Percentiles rank a stretch among this genome's conserved stretches.
Conservation (phyloP, 2,113 vertebrate species). For the Phaetusa simplex region DNA sequence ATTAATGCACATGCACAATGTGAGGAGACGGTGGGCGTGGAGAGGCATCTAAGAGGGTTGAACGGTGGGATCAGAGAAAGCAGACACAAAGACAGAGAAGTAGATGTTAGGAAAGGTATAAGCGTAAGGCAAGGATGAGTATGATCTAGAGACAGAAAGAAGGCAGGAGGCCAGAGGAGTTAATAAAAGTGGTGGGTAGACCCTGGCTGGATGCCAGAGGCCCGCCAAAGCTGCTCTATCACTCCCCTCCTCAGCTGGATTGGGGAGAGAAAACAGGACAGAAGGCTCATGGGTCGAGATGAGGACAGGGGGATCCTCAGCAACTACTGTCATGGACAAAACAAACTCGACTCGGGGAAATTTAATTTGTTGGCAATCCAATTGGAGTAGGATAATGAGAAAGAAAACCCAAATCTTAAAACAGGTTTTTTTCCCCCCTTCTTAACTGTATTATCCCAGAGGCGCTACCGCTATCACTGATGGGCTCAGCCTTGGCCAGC, state of each 20-base stretch:
- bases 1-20: background rate
- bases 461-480: background rate
- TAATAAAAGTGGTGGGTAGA: background rate
- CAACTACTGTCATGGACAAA: background rate
- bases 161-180: background rate
- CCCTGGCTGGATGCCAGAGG: background rate
- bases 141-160: background rate
- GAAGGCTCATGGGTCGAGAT: background rate
- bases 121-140: background rate
- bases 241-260: background rate
- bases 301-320: background rate
- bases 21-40: background rate
- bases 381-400: background rate
- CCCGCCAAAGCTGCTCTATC: background rate
- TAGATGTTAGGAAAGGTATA: background rate
- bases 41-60: background rate
- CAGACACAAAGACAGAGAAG: background rate
- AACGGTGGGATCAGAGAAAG: background rate
- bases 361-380: background rate
- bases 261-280: background rate
- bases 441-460: background rate
- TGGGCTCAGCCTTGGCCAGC: background rate
- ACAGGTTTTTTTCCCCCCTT: background rate
- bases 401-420: background rate
- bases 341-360: background rate